Base-by-base conservation (phyloP, 30 jellyfish, hydroid and myxozoan genomes). In the Aurelia sp. region DNA sequence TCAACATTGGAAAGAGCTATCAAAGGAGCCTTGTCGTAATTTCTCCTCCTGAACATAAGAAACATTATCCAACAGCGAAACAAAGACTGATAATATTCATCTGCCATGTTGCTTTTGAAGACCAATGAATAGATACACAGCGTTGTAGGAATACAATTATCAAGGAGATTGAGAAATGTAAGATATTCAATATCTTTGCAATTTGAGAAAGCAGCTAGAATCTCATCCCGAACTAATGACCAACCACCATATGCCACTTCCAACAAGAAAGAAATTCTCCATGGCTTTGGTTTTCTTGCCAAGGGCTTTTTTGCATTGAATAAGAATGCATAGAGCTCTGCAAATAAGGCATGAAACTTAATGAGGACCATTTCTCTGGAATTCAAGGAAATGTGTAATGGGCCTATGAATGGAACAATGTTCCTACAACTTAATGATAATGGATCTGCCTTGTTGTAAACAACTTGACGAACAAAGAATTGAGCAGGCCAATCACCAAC, bases 401-500 rank as follows among this genome's bases (percentile, higher is more conserved):
- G 86, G 52, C 80, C 66, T 17, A 59, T 78, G 51, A 78, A 35
- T 11, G 89, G 66, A 22, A 40, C 67, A 16, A 62, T 33, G 80
- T 50, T 78, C 41, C 41, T n/a, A 18, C 44, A 73, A 12, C 23
- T 4, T 10, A 17, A 23, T 18, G 66, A 22, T 3, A 22, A 55
- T 20, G 50, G n/a, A 30, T 27, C 58, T 12, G 23, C 61, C n/a
- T 53, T 57, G 60, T 51, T 30, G 30, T 53, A 75, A 5, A 30
- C 75, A n/a, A 75, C 57, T 55, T 75, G 66, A 19, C 76, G 44
- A 71, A 71, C 82, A 71, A 40, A 71, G 66, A 71, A 44, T 41
- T 71, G 82, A 44, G 82, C 58, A 47, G 82, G 82, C 68, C 82
- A 71, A 47, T 71, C 67, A 71, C 82, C 82, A 71, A 71, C 82